Evolutionary conservation across 1,140 invertebrate species (phyloP), one percentile per base, ranked within the genome.

Genomic region (Teleopsis dalmanni): DNA sequence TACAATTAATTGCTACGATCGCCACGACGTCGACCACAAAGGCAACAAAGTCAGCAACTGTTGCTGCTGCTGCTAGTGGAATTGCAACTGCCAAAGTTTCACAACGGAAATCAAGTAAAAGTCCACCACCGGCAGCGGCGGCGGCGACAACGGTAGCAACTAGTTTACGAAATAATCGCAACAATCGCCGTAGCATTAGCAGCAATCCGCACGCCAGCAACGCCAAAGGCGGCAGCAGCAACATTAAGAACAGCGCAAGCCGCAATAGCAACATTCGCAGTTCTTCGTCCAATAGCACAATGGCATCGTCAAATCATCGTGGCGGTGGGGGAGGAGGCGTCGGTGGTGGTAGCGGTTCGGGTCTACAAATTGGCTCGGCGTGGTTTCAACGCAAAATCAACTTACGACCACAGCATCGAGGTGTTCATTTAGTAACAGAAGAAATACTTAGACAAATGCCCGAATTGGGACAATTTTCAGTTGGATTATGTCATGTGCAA

Each of bases 371-470:
- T 70, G 87, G 88, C 72, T 89, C 88, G 71, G 89, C 91, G 72
- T 96, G 92, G 92, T 92, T 94, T 80, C 92, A 96, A 77, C 85
- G 87, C 73, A 94, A 94, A 79, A 85, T 96, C 68, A 93, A 93
- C 75, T 79, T 96, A 65, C 82, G 91, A 71, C 90, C 91, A 57
- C 90, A 94, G 73, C 90, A 92, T 72, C 81, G 92, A 72, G 91
- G 92, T 59, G 90, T 95, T 60, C 93, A 95, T 76, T 79, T 95
- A 58, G 89, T 96, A 57, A 95, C 91, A 44, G 91, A 95, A 72
- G 92, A 95, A 79, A 91, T 96, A 59, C 78, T 95, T 27, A 84
- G 88, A 74, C 87, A 91, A 76, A 83, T 95, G 72, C 91, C 91
- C 21, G 92, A 96, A 73, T 77, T 96, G 65, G 81, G 83, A 64